Evolutionary conservation across 2,797 vertebrate species (phyloP).

Genomic region (Darevskia nairensis): DNA sequence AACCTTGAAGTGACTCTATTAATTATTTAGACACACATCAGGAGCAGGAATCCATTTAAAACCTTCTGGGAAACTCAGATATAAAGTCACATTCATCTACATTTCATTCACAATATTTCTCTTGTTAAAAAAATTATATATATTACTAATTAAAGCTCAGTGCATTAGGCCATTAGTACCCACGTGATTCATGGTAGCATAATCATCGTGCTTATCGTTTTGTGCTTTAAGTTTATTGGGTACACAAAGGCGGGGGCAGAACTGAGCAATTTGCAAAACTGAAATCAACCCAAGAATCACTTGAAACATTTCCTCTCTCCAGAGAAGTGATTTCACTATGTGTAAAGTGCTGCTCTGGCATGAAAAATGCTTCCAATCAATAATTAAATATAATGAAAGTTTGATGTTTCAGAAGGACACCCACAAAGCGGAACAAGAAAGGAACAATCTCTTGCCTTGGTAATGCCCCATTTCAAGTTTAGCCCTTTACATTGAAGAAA

Average conservation of each 20-base stretch:
- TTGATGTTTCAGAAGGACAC: conserved; percentile 66
- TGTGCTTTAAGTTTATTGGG: conserved; percentile 61
- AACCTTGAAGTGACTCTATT: conserved; percentile 58
- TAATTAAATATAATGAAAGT: conserved; percentile 75
- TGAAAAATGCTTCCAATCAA: conserved; percentile 72
- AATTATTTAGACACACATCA: conserved; percentile 72
- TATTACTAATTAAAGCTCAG: conserved; percentile 72
- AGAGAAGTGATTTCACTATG: conserved; percentile 67
- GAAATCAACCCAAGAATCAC: conserved; percentile 67
- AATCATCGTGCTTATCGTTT: conserved; percentile 57
- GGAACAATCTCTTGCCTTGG: conserved; percentile 43
- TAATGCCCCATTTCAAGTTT: conserved; percentile 36
- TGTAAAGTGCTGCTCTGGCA: conserved; percentile 70
- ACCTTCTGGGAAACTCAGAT: conserved; percentile 69
- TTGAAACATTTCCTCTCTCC: conserved; percentile 63
- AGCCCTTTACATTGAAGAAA: background rate
- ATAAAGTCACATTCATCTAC: conserved; percentile 59
- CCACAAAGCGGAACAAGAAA: conserved; percentile 38
- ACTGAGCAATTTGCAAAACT: conserved; percentile 62
- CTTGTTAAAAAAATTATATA: conserved; percentile 62
- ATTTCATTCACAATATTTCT: conserved; percentile 66
- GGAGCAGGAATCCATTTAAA: conserved; percentile 70
- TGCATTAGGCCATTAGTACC: conserved; percentile 68
- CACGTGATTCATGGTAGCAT: conserved; percentile 61
- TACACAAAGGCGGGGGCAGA: conserved; percentile 10